These are phyloP conservation scores for Gymnoscopelus microlampas DNA, from an alignment of 2,797 vertebrate species.

Conservation along the genomic window DNA sequence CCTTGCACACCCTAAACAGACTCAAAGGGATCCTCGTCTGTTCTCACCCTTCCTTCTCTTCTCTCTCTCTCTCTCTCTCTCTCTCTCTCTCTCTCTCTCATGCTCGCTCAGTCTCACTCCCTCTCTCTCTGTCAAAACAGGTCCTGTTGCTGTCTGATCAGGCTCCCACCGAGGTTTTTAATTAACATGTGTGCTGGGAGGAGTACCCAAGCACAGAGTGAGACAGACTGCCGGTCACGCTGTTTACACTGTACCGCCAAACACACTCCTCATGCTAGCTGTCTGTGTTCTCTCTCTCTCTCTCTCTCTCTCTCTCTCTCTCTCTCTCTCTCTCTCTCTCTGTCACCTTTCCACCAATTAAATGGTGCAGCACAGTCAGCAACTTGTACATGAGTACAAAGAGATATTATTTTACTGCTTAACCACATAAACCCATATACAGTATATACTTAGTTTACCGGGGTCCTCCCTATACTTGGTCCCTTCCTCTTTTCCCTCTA, in stretches of 20 bases:
- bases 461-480: too few species aligned
- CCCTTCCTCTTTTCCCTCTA: too few species aligned
- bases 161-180: constrained; percentile 42
- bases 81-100: constrained; percentile 1
- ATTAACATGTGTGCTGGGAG: constrained; percentile 51
- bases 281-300: constrained; percentile 9
- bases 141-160: constrained; percentile 25
- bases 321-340: constrained; percentile 17
- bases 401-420: not conserved
- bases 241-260: constrained; percentile 36
- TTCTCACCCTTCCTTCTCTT: not conserved
- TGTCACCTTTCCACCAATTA: constrained; percentile 19
- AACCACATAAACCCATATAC: too few species aligned
- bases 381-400: not conserved
- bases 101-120: not conserved
- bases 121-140: constrained; percentile 24
- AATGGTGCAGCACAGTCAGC: constrained; percentile 12
- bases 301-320: not conserved
- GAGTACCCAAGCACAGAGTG: constrained; percentile 15
- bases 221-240: constrained; percentile 29
- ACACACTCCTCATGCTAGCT: not conserved
- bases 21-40: constrained; percentile 28
- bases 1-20: constrained; percentile 6
- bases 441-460: too few species aligned
- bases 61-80: not conserved